These are phyloP conservation scores for Podarcis siculus DNA, from an alignment of 2,797 vertebrate genomes.

Conservation along the genomic window DNA sequence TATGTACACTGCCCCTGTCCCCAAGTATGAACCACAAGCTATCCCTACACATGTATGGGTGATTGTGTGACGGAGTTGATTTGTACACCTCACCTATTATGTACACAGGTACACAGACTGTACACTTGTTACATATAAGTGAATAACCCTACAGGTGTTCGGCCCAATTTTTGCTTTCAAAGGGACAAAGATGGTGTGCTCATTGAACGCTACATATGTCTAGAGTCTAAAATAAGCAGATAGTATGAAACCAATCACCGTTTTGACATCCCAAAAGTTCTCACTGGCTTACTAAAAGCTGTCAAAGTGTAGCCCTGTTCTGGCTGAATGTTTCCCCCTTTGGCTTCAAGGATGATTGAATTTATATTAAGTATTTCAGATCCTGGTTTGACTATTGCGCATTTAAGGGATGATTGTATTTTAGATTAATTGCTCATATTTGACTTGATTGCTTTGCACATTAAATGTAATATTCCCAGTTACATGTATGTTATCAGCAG, in stretches of 20 bases:
- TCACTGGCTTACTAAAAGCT: neutral
- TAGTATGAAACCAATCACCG: neutral
- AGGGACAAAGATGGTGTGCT: no score
- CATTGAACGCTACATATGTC: no score
- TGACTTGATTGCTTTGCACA: neutral
- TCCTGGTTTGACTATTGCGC: neutral
- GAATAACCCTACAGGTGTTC: no score
- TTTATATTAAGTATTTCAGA: neutral
- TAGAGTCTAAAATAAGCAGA: no score
- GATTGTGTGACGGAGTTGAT: no score
- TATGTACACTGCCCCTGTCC: no score
- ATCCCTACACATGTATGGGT: no score
- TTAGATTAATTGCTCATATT: slow-evolving; percentile 6
- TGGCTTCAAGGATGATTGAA: neutral
- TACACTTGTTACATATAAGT: no score
- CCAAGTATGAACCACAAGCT: no score
- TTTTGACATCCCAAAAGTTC: neutral
- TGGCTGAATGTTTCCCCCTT: neutral
- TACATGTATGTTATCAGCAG: neutral
- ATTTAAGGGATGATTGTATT: slow-evolving; percentile 1
- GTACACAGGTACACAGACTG: no score
- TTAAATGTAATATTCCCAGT: neutral
- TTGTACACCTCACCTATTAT: no score
- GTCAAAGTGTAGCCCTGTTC: neutral
- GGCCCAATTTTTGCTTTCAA: no score